Evolutionary conservation across 2,888 invertebrate species (phyloP).

Genomic region (Rhagophthalmus giganteus): DNA sequence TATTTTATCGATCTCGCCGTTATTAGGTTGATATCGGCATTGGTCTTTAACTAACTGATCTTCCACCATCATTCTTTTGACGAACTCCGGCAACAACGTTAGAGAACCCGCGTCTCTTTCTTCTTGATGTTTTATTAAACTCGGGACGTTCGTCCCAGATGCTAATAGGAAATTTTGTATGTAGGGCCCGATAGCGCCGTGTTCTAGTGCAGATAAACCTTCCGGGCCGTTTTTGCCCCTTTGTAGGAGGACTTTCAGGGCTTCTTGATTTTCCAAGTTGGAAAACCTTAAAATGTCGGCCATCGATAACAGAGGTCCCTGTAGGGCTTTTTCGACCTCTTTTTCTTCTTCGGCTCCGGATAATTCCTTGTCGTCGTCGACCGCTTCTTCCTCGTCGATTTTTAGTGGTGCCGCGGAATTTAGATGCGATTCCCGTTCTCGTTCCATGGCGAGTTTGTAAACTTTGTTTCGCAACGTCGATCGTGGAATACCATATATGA

Average conservation of each 20-base stretch:
- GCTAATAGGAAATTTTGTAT: conserved; percentile 60
- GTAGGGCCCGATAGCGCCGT: conserved; percentile 59
- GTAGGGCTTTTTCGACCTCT: conserved; percentile 62
- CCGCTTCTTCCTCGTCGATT: conserved; percentile 58
- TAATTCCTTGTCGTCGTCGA: conserved; percentile 63
- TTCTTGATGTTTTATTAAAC: conserved; percentile 44
- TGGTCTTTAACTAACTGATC: no score
- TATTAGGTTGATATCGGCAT: conserved; percentile 39
- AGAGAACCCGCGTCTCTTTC: conserved; percentile 52
- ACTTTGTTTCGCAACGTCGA: conserved; percentile 96
- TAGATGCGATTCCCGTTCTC: conserved; percentile 68
- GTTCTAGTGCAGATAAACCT: conserved; percentile 56
- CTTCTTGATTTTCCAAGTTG: conserved; percentile 58
- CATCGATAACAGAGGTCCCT: conserved; percentile 61
- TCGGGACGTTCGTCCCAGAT: conserved; percentile 45
- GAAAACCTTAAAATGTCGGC: conserved; percentile 64
- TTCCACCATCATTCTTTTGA: conserved; percentile 61
- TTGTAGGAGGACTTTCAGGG: conserved; percentile 59
- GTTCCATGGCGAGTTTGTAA: conserved; percentile 77
- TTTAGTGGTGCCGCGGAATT: conserved; percentile 47
- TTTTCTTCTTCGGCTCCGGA: conserved; percentile 64
- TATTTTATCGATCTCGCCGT: conserved; percentile 48
- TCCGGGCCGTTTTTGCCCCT: conserved; percentile 54
- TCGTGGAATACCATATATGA: conserved; percentile 94
- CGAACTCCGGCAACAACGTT: conserved; percentile 59